phyloP scores from a whole-genome alignment of 2,113 vertebrate species.

The Redunca redunca region DNA sequence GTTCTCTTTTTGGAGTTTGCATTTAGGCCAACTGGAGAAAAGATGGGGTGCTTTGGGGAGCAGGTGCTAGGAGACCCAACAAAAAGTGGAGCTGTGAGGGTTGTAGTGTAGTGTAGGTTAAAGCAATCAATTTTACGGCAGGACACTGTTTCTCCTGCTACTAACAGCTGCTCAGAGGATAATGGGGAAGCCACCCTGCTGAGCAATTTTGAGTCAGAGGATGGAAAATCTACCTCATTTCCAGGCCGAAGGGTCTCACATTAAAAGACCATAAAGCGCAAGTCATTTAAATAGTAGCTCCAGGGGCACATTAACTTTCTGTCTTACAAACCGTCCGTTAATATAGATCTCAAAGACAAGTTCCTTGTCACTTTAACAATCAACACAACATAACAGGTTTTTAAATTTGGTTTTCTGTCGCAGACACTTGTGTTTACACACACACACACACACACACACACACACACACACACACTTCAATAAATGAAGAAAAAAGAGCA shows the following conservation, averaged over 20 bases:
- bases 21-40: neutral
- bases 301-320: conserved; percentile 58
- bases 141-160: conserved; percentile 60
- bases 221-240: conserved; percentile 64
- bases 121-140: conserved; percentile 74
- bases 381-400: neutral
- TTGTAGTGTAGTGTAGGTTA: conserved; percentile 42
- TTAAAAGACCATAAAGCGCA: conserved; percentile 72
- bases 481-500: neutral
- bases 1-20: conserved; percentile 56
- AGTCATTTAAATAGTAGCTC: conserved; percentile 72
- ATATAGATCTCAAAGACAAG: conserved; percentile 52
- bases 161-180: conserved; percentile 71
- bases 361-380: conserved; percentile 42
- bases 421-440: neutral
- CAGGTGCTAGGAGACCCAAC: conserved; percentile 69
- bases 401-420: conserved; percentile 11
- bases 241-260: conserved; percentile 56
- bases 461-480: neutral
- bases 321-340: conserved; percentile 51
- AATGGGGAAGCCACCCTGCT: conserved; percentile 49
- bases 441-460: neutral
- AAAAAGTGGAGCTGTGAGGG: conserved; percentile 62
- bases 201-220: conserved; percentile 61
- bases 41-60: conserved; percentile 64